Evolutionary conservation across 2,888 invertebrate genomes (phyloP), one percentile per base, ranked within the genome.

Genomic region (Drosophila heteroneura): DNA sequence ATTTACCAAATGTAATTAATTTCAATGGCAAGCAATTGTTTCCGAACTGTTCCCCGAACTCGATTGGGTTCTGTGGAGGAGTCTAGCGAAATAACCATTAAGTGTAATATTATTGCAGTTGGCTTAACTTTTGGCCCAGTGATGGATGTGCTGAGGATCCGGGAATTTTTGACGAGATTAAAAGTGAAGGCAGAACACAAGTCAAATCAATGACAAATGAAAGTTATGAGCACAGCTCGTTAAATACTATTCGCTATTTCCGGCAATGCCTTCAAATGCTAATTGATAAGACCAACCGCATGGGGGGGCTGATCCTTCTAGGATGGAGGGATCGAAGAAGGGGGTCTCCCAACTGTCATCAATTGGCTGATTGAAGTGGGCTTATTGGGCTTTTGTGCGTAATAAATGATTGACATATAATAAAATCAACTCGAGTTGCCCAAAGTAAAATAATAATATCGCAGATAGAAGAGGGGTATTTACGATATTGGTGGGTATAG

Each of bases 391-490:
- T 74, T 52, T 41, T 58, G 56, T 56, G 47, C 69, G 74, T 67
- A 74, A 72, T 77, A 79, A 71, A 74, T 70, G 68, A 69, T 73
- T 79, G 82, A 65, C 70, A 76, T 70, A 68, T 74, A 80, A 83
- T 81, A 63, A 83, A 74, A 81, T 82, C 72, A 73, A 75, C 66
- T 56, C 41, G 44, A 60, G 68, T 69, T 58, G 70, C 5, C 35
- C 16, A 37, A 66, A 69, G 53, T 58, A 56, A 58, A 75, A 71
- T 70, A 77, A 81, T 65, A 77, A 59, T 52, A 74, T 70, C 59
- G 66, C 26, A 22, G 12, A 10, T 37, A 3, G 39, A 16, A 54
- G 35, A 61, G 19, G n/a, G 35, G 60, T n/a, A 22, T 39, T 44
- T 32, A 32, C 16, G 32, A 16, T 14, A 16, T 35, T 35, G 41